Conservation (phyloP, 1,140 invertebrate genomes). For the Belonocnema kinseyi region DNA sequence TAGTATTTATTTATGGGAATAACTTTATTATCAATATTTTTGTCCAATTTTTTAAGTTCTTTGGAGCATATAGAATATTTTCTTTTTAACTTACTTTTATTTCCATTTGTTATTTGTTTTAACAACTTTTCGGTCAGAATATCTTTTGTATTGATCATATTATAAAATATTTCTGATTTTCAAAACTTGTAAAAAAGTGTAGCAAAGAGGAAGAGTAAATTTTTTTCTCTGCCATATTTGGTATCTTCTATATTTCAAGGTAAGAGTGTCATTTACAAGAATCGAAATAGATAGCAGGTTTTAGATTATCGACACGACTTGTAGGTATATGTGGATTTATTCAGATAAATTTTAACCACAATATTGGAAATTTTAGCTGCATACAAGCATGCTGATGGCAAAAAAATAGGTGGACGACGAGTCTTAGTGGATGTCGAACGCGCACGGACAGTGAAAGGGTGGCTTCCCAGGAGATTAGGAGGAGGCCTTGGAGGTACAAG, state of each 20-base stretch:
- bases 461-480: slow-evolving; percentile 96
- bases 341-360: slow-evolving; percentile 46
- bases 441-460: slow-evolving; percentile 97
- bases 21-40: no score
- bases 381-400: slow-evolving; percentile 99
- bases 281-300: neutral
- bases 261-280: neutral
- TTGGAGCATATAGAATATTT: no score
- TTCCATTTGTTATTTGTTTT: no score
- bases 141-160: no score
- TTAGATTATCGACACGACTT: slow-evolving; percentile 26
- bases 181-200: neutral
- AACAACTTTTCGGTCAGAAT: no score
- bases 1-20: no score
- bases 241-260: no score
- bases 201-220: neutral
- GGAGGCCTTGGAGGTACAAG: slow-evolving; percentile 94
- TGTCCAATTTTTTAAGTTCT: no score
- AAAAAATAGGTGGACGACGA: slow-evolving; percentile 99
- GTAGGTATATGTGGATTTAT: slow-evolving; percentile 10
- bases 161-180: no score
- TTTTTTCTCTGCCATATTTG: neutral
- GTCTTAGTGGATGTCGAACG: slow-evolving; percentile 99
- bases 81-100: no score
- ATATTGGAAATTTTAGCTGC: slow-evolving; percentile 86